A percentile compares a stretch with the other conserved stretches of the same genome.
Evolutionary conservation across 1,140 invertebrate species (phyloP).

Genomic region (Plodia interpunctella): DNA sequence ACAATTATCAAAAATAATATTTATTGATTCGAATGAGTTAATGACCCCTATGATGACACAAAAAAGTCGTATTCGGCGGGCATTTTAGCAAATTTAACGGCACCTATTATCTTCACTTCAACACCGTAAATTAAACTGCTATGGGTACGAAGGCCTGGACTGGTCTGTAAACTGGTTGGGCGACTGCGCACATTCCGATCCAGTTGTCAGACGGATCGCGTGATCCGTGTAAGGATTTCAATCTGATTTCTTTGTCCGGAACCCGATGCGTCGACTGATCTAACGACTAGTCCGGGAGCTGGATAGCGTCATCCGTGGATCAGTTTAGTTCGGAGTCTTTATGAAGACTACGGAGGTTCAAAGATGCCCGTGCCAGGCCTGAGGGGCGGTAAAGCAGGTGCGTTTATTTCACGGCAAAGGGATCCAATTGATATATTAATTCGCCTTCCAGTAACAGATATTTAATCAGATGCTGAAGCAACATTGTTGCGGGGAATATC

Average conservation of each 20-base stretch:
- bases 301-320: slow-evolving; percentile 31
- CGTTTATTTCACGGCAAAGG: slow-evolving; percentile 29
- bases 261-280: slow-evolving; percentile 23
- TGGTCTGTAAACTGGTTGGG: slow-evolving; percentile 28
- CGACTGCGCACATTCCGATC: slow-evolving; percentile 21
- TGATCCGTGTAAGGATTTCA: slow-evolving; percentile 43
- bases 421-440: slow-evolving; percentile 44
- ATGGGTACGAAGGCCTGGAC: slow-evolving; percentile 33
- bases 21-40: background rate
- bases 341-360: slow-evolving; percentile 22
- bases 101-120: slow-evolving; percentile 64
- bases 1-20: background rate
- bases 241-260: slow-evolving; percentile 67
- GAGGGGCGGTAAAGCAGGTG: slow-evolving; percentile 28
- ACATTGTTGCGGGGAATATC: background rate
- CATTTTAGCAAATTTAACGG: slow-evolving; percentile 61
- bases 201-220: slow-evolving; percentile 29
- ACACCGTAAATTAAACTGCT: slow-evolving; percentile 69
- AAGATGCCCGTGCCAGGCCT: slow-evolving; percentile 25
- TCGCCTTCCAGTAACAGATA: slow-evolving; percentile 21
- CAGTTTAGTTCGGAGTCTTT: slow-evolving; percentile 25
- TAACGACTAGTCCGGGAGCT: slow-evolving; percentile 23
- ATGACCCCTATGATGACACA: slow-evolving; percentile 15
- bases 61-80: slow-evolving; percentile 39
- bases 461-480: slow-evolving; percentile 20